These are phyloP conservation scores for Myrmophylax atrothorax DNA, from an alignment of 2,113 vertebrate species.

Conservation along the genomic window DNA sequence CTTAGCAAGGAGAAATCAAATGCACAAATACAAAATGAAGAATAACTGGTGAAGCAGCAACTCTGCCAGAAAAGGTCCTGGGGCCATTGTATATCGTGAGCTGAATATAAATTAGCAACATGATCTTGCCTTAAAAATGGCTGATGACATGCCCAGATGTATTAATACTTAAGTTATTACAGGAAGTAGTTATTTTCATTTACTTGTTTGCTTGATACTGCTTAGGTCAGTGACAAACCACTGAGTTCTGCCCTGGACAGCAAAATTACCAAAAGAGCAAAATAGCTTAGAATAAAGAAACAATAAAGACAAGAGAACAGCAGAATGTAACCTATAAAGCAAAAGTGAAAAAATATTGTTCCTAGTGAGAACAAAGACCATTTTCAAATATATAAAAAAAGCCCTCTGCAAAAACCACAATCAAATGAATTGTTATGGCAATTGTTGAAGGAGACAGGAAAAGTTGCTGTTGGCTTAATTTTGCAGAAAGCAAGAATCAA, in stretches of 20 bases:
- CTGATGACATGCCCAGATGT: neutral
- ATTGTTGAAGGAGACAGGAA: neutral
- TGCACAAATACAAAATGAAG: constrained; percentile 22
- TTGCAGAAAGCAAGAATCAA: neutral
- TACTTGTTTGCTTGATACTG: neutral
- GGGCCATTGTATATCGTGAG: neutral
- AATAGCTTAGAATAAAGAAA: neutral
- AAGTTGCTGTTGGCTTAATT: neutral
- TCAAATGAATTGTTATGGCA: neutral
- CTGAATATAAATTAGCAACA: constrained; percentile 25
- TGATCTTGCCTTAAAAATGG: constrained; percentile 6
- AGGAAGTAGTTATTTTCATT: constrained; percentile 9
- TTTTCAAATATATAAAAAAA: neutral
- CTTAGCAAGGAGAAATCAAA: constrained; percentile 60
- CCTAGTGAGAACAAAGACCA: neutral
- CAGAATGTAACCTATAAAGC: neutral
- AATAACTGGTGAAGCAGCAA: constrained; percentile 47
- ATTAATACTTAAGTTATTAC: neutral
- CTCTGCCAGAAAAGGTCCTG: constrained; percentile 20
- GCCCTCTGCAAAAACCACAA: neutral
- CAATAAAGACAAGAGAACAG: neutral
- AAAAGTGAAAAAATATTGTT: neutral
- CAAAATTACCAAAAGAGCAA: neutral
- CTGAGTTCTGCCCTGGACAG: neutral
- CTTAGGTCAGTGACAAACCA: neutral